phyloP scores from a whole-genome alignment of 1,140 invertebrate genomes.

The Drosophila persimilis region DNA sequence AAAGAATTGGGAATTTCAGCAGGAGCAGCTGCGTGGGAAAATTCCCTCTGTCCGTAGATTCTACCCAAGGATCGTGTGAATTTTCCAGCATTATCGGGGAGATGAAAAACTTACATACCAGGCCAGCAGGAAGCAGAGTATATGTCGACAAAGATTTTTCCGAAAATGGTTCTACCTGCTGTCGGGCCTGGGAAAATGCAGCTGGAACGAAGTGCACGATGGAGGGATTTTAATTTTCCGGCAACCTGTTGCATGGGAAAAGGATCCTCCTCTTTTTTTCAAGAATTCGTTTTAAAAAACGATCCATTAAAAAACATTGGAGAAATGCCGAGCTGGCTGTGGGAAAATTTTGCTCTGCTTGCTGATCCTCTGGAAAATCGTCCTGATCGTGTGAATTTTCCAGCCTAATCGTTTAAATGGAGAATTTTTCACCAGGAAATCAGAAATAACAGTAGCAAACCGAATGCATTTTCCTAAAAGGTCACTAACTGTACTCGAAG shows the following conservation, averaged over 20 bases:
- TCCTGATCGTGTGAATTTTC: slow-evolving; percentile 35
- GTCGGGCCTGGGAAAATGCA: slow-evolving; percentile 19
- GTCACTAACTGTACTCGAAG: slow-evolving; percentile 6
- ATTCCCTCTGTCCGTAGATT: background rate
- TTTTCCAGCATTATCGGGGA: background rate
- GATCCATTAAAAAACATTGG: no score
- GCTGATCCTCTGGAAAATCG: slow-evolving; percentile 1
- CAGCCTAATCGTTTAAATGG: background rate
- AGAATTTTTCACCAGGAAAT: slow-evolving; percentile 15
- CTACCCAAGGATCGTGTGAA: slow-evolving; percentile 13
- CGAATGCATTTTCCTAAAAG: background rate
- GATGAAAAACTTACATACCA: slow-evolving; percentile 1
- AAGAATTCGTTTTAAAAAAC: background rate
- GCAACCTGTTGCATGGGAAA: slow-evolving; percentile 14
- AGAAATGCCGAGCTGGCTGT: slow-evolving; percentile 8
- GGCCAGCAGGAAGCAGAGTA: slow-evolving; percentile 7
- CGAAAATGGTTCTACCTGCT: slow-evolving; percentile 6
- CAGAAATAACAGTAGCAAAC: slow-evolving; percentile 2
- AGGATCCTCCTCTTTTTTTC: background rate
- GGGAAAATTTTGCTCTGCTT: slow-evolving; percentile 24
- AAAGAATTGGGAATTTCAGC: background rate
- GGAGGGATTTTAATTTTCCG: background rate
- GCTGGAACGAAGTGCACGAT: slow-evolving; percentile 9
- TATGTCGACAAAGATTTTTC: background rate
- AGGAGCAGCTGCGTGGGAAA: slow-evolving; percentile 8